Percentiles rank a stretch among this genome's conserved stretches.
These are phyloP conservation scores for Bombus ignitus DNA, from an alignment of 1,140 invertebrate genomes.

Conservation along the genomic window DNA sequence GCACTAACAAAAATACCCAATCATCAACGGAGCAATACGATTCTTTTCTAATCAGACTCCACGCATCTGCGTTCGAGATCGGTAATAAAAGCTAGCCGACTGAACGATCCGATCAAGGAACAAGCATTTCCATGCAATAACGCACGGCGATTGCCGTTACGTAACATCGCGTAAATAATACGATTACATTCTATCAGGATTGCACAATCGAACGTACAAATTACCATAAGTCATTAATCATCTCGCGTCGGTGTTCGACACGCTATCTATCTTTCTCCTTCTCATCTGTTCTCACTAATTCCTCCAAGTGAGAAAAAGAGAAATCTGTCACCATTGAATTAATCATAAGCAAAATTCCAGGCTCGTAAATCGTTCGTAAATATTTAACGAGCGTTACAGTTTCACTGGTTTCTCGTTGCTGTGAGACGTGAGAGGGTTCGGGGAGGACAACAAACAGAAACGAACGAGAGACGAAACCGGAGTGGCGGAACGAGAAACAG, in stretches of 20 bases:
- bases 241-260: background rate
- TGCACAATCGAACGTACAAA: conserved; percentile 28
- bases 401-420: background rate
- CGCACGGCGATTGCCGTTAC: background rate
- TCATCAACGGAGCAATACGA: background rate
- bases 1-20: background rate
- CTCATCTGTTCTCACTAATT: too few relatives aligned
- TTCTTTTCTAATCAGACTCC: background rate
- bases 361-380: conserved; percentile 23
- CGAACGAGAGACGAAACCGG: background rate
- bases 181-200: conserved; percentile 15
- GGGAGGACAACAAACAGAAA: background rate
- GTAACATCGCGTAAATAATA: conserved; percentile 28
- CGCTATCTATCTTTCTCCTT: background rate
- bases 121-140: background rate
- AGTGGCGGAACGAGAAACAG: background rate
- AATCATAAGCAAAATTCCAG: conserved; percentile 34
- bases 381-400: conserved; percentile 31
- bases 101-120: background rate
- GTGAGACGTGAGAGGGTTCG: background rate
- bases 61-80: background rate
- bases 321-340: background rate
- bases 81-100: background rate
- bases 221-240: conserved; percentile 32
- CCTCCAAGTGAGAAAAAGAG: background rate